These are phyloP conservation scores for Monomorium pharaonis DNA, from an alignment of 1,140 invertebrate genomes.

Conservation along the genomic window DNA sequence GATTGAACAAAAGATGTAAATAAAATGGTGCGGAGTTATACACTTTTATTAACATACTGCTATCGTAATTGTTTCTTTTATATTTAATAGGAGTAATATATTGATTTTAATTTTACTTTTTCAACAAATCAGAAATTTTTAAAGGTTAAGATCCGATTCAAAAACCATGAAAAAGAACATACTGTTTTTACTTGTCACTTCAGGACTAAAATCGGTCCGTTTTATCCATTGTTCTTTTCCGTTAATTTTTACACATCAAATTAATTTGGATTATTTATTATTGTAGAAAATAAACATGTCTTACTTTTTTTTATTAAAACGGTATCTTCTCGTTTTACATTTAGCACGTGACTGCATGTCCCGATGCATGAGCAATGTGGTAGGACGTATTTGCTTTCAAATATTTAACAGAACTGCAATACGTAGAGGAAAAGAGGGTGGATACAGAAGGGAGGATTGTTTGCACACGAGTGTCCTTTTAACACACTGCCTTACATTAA, in stretches of 20 bases:
- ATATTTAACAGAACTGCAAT: conserved; percentile 8
- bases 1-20: neutral
- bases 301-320: neutral
- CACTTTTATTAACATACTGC: no score
- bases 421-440: neutral
- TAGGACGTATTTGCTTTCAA: neutral
- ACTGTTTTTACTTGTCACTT: no score
- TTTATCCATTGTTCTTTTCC: no score
- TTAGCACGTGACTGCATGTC: neutral
- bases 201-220: no score
- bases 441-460: neutral
- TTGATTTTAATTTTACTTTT: no score
- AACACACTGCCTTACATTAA: conserved; percentile 57
- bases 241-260: neutral
- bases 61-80: no score
- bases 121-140: no score
- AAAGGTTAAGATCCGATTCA: no score
- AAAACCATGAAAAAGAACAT: no score
- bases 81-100: no score
- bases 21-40: no score
- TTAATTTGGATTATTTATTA: neutral
- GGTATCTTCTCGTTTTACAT: neutral
- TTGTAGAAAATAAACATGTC: neutral
- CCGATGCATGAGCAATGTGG: neutral
- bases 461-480: conserved; percentile 30